phyloP scores from a whole-genome alignment of 2,888 invertebrate species.

The Argyresthia goedartella region DNA sequence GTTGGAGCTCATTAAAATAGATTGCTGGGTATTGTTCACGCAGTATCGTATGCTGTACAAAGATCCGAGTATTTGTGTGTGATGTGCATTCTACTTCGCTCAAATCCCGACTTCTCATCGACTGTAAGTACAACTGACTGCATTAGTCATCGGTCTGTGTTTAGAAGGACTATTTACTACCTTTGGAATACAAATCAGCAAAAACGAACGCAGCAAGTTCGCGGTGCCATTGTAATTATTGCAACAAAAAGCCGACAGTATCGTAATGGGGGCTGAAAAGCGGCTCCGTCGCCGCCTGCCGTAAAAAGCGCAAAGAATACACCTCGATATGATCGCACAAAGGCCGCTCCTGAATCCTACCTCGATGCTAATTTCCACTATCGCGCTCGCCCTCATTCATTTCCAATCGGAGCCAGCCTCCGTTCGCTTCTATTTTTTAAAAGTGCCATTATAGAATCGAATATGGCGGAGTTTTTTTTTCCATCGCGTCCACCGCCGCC shows the following conservation, averaged over 20 bases:
- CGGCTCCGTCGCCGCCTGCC: conserved; percentile 41
- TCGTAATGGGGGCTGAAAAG: conserved; percentile 58
- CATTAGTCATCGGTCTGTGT: no score
- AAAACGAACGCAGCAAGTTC: conserved; percentile 23
- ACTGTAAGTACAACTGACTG: no score
- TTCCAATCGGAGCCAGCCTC: conserved; percentile 66
- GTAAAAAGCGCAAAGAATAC: conserved; percentile 71
- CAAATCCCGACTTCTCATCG: no score
- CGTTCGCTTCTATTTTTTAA: conserved; percentile 62
- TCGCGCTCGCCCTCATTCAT: conserved; percentile 70
- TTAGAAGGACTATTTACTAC: no score
- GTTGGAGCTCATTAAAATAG: not conserved
- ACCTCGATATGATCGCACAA: conserved; percentile 72
- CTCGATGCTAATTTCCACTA: conserved; percentile 73
- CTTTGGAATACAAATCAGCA: no score
- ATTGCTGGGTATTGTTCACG: not conserved
- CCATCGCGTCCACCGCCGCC: conserved; percentile 21
- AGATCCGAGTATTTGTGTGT: no score
- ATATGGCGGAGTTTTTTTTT: conserved; percentile 65
- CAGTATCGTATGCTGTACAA: no score
- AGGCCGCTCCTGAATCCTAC: conserved; percentile 66
- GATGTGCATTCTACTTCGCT: no score
- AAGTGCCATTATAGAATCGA: conserved; percentile 71
- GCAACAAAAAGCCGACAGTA: conserved; percentile 58
- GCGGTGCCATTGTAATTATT: conserved; percentile 52